These are phyloP conservation scores for Simalia tracyae DNA, from an alignment of 2,797 vertebrate species.

Conservation along the genomic window DNA sequence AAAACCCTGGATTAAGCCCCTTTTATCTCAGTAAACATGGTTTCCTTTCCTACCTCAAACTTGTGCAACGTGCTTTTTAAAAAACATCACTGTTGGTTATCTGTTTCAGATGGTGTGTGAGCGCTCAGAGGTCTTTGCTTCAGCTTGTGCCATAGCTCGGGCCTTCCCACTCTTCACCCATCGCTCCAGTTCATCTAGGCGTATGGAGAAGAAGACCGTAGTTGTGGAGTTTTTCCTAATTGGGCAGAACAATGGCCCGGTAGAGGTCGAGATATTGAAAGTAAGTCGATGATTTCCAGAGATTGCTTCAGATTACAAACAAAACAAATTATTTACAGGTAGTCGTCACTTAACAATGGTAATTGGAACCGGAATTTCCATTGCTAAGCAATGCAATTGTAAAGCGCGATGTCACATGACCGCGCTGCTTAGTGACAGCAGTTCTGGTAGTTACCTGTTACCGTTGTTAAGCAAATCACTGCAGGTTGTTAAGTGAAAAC, in stretches of 20 bases:
- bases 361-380: background rate
- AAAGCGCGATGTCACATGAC: background rate
- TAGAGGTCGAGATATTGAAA: slow-evolving; percentile 83
- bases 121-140: slow-evolving; percentile 88
- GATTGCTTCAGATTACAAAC: background rate
- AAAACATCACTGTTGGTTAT: background rate
- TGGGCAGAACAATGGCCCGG: slow-evolving; percentile 81
- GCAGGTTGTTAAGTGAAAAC: background rate
- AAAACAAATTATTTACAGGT: background rate
- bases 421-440: background rate
- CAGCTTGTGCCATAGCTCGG: slow-evolving; percentile 89
- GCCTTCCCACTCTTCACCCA: slow-evolving; percentile 93
- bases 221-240: slow-evolving; percentile 87
- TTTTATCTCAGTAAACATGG: background rate
- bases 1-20: background rate
- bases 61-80: background rate
- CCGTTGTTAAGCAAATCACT: background rate
- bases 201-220: slow-evolving; percentile 86
- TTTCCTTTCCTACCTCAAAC: background rate
- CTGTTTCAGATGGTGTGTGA: slow-evolving; percentile 91
- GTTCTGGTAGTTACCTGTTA: background rate
- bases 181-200: slow-evolving; percentile 82
- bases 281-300: slow-evolving; percentile 65
- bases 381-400: background rate
- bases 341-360: background rate